These are phyloP conservation scores for Hypomesus transpacificus DNA, from an alignment of 2,113 vertebrate genomes.

Conservation along the genomic window DNA sequence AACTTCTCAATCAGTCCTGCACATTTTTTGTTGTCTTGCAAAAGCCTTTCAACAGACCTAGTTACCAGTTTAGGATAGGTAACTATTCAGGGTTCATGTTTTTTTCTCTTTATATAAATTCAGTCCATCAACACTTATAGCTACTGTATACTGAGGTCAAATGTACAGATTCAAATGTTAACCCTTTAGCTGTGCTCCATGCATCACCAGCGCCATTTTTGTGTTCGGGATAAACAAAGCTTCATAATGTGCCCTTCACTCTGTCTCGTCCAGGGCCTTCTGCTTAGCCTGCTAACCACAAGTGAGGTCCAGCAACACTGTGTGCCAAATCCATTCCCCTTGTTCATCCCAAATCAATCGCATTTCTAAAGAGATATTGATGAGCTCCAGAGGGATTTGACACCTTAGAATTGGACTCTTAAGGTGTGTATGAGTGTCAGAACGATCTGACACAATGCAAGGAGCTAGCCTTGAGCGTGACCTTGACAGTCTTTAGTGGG, in stretches of 20 bases:
- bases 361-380: conserved; percentile 39
- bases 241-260: conserved; percentile 9
- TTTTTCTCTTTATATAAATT: too few species aligned
- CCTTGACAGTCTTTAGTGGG: conserved; percentile 34
- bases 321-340: conserved; percentile 23
- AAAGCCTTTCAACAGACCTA: too few species aligned
- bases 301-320: conserved; percentile 20
- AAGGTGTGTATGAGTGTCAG: background rate
- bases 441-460: background rate
- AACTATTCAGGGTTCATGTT: too few species aligned
- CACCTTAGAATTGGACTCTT: background rate
- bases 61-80: too few species aligned
- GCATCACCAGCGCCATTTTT: background rate
- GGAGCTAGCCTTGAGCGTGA: conserved; percentile 21
- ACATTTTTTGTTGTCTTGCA: too few species aligned
- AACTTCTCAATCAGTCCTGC: too few species aligned
- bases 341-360: conserved; percentile 35
- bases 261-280: conserved; percentile 14
- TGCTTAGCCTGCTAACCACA: conserved; percentile 15
- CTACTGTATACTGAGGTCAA: background rate
- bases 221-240: background rate
- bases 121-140: too few species aligned
- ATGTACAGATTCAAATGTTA: background rate
- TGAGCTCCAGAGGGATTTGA: conserved; percentile 20
- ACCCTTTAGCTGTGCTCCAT: background rate